Evolutionary conservation across 2,888 invertebrate genomes (phyloP).

Genomic region (Eristalinus sepulchralis): DNA sequence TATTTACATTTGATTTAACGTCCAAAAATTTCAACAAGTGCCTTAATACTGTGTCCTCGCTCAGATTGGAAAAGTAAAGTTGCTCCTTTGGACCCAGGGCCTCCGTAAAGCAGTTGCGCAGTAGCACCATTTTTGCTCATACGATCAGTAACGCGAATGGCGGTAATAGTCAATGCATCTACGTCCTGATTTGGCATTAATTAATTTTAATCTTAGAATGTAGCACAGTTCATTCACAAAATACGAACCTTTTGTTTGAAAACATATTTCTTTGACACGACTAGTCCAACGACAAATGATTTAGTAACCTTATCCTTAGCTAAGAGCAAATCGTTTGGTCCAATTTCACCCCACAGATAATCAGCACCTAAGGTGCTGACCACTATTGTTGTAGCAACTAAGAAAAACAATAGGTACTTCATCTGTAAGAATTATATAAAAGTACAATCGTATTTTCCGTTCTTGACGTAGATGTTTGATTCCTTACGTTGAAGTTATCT

Average conservation of each 20-base stretch:
- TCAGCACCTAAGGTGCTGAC: constrained; percentile 73
- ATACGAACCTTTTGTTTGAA: constrained; percentile 75
- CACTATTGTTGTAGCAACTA: constrained; percentile 46
- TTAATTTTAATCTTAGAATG: not conserved
- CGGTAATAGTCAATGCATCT: constrained; percentile 59
- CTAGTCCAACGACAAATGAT: constrained; percentile 73
- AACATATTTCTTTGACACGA: constrained; percentile 73
- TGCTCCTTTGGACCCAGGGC: constrained; percentile 80
- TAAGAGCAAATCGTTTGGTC: constrained; percentile 73
- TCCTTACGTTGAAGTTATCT: not conserved
- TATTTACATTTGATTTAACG: constrained; percentile 27
- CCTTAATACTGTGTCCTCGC: constrained; percentile 80
- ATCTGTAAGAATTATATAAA: constrained; percentile 25
- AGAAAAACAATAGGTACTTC: constrained; percentile 39
- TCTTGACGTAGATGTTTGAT: not conserved
- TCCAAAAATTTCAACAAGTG: constrained; percentile 79
- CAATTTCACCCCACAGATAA: constrained; percentile 75
- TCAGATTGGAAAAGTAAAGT: constrained; percentile 81
- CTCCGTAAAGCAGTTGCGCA: constrained; percentile 79
- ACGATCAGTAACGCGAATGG: constrained; percentile 70
- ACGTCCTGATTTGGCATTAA: not conserved
- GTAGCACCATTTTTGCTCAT: constrained; percentile 77
- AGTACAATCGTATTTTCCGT: not conserved
- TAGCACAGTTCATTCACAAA: not conserved
- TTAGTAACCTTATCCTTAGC: constrained; percentile 75